These are phyloP conservation scores for Drosophila mayaguana DNA, from an alignment of 2,888 invertebrate species.

Conservation along the genomic window DNA sequence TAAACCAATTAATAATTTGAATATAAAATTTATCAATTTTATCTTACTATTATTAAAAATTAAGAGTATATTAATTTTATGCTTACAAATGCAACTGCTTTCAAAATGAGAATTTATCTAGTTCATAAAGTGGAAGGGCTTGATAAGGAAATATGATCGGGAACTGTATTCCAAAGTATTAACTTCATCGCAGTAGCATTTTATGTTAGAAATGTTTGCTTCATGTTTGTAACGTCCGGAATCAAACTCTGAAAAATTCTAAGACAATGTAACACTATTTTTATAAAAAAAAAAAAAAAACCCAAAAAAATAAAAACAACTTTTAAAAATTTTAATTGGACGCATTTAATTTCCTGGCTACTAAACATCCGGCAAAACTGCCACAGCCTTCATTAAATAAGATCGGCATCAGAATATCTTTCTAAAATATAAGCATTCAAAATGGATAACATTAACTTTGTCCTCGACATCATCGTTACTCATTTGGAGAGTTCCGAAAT, in stretches of 20 bases:
- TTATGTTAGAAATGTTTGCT: not conserved
- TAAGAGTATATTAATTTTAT: not conserved
- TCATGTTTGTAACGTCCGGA: not conserved
- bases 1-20: not conserved
- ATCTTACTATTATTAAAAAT: not conserved
- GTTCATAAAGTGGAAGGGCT: too few species aligned
- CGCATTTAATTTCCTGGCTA: not conserved
- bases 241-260: not conserved
- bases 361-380: too few species aligned
- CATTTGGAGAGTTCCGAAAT: constrained; percentile 51
- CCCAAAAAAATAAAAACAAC: not conserved
- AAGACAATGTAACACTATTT: not conserved
- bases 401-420: not conserved
- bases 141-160: not conserved
- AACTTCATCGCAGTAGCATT: constrained; percentile 10
- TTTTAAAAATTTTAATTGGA: constrained; percentile 3
- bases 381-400: not conserved
- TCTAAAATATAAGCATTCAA: not conserved
- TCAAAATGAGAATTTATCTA: too few species aligned
- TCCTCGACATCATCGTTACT: constrained; percentile 72
- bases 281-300: not conserved
- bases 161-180: not conserved
- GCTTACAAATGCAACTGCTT: not conserved
- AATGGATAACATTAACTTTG: constrained; percentile 38
- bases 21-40: constrained; percentile 19